Base-by-base conservation (phyloP, 2,888 invertebrate species). In the Lydus trimaculatus region DNA sequence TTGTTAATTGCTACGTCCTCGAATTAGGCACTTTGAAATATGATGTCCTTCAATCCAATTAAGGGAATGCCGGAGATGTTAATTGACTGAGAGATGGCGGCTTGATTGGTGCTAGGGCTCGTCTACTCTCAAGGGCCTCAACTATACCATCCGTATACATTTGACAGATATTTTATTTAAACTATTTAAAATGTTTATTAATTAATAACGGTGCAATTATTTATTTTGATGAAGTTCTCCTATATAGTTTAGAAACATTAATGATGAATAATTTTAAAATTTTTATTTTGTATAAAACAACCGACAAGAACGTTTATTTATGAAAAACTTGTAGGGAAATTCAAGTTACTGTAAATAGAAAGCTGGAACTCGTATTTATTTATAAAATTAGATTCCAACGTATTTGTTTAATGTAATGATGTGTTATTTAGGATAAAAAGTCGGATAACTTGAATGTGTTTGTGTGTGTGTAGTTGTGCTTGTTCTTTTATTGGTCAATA, bases 1-100 rank as follows among this genome's bases (percentile, higher is more conserved):
- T 76, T 77, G 77, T 80, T 80, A 80, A 80, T 81, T 81, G 78
- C 73, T 63, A 72, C 74, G 75, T 77, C 76, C 79, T 78, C 76
- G 74, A 82, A 80, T 78, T 80, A 81, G 81, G 79, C 79, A 78
- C 81, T 82, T 81, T 81, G 81, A 82, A 81, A 82, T 81, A 81
- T 80, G 81, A 79, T 77, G 80, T 81, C 80, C 79, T 79, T 78
- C 78, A 74, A 76, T 78, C 78, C 79, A 80, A 81, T 82, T 81
- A 81, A 75, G 75, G 70, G 76, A 78, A 80, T 78, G 76, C 79
- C 78, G 72, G 78, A 75, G 78, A 56, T 78, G 79, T 80, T 82
- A 81, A 82, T 80, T 81, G 79, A 77, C 76, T 78, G 74, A 28
- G 23, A 56, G 56, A 56, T 56, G 56, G 56, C 48, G 56, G 56